Conservation (phyloP, 2,113 vertebrate species). For the Melanerpes formicivorus region DNA sequence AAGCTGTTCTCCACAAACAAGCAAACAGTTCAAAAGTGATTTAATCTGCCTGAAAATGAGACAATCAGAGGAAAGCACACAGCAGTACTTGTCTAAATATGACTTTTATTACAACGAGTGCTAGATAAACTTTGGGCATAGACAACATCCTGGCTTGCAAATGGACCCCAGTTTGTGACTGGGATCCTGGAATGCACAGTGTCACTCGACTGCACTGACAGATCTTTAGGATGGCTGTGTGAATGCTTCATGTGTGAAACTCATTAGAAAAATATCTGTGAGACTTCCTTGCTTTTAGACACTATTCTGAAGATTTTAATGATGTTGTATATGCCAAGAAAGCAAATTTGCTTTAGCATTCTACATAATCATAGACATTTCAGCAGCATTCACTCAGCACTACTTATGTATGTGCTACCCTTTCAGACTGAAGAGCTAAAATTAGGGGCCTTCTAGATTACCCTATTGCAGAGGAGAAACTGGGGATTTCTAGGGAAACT, state of each 20-base stretch:
- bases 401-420: conserved; percentile 15
- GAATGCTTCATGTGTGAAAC: neutral
- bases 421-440: conserved; percentile 50
- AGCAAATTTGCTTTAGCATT: conserved; percentile 10
- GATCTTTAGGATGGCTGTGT: neutral
- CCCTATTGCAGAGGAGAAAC: conserved; percentile 21
- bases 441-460: conserved; percentile 43
- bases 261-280: neutral
- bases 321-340: neutral
- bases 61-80: conserved; percentile 46
- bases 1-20: conserved; percentile 68
- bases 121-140: neutral
- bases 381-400: conserved; percentile 26
- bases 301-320: neutral
- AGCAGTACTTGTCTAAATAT: conserved; percentile 41
- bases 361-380: conserved; percentile 27
- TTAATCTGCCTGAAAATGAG: conserved; percentile 67
- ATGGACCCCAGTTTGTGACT: too few species aligned
- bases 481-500: conserved; percentile 44
- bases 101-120: conserved; percentile 2
- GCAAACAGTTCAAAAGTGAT: conserved; percentile 63
- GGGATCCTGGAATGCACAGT: neutral
- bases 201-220: neutral
- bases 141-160: neutral
- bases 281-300: neutral